Conservation (phyloP, 64 coral and sea anemone species). For the Acropora tenuis region DNA sequence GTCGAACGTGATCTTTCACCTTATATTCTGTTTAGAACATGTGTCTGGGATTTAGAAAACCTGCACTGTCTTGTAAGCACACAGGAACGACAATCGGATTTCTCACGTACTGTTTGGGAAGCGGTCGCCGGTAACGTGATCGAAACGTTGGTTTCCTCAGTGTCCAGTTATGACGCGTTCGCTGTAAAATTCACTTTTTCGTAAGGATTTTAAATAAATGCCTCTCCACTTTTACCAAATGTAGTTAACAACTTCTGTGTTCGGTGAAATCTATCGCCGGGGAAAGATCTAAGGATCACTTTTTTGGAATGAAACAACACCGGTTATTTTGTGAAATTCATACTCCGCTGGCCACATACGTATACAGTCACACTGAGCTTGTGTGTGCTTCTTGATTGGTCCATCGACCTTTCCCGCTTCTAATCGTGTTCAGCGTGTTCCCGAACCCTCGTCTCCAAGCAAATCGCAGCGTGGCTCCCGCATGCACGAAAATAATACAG, state of each 20-base stretch:
- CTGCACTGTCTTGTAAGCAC: background rate
- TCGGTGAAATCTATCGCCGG: background rate
- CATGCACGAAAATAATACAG: background rate
- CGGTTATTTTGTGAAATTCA: background rate
- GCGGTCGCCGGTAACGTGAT: background rate
- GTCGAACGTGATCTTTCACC: background rate
- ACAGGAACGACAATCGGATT: background rate
- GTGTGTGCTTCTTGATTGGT: slow-evolving; percentile 1
- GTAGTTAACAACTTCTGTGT: background rate
- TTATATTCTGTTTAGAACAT: background rate
- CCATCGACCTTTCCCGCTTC: background rate
- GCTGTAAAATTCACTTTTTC: background rate
- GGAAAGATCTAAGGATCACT: background rate
- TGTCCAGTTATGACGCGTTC: background rate
- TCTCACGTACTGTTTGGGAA: background rate
- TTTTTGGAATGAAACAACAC: background rate
- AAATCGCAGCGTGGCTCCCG: background rate
- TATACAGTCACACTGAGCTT: background rate
- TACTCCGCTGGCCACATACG: background rate
- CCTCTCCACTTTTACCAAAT: background rate
- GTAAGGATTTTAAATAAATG: background rate
- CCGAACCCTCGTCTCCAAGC: too few relatives aligned
- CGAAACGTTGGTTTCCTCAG: background rate
- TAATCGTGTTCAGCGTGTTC: too few relatives aligned
- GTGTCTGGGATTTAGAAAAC: background rate